Evolutionary conservation across 2,797 vertebrate genomes (phyloP).

Genomic region (Oryzias sinensis): DNA sequence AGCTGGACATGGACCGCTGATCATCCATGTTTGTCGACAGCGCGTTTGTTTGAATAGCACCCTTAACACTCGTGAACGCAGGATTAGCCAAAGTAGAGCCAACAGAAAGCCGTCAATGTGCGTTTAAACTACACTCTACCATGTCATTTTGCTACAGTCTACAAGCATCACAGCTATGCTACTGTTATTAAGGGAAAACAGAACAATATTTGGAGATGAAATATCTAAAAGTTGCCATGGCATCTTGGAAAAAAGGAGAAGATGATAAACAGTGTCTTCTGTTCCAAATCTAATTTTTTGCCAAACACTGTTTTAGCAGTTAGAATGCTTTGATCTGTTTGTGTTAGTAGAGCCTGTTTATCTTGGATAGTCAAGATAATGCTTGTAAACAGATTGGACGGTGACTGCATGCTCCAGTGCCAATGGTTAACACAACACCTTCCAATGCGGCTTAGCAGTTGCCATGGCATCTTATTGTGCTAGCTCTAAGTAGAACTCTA

Average conservation of each 20-base stretch:
- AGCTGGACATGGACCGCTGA: slow-evolving; percentile 50
- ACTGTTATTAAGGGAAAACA: slow-evolving; percentile 58
- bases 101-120: slow-evolving; percentile 74
- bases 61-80: slow-evolving; percentile 61
- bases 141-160: slow-evolving; percentile 66
- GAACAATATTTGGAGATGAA: slow-evolving; percentile 69
- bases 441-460: slow-evolving; percentile 75
- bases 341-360: slow-evolving; percentile 54
- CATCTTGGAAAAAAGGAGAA: slow-evolving; percentile 60
- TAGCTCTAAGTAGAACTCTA: slow-evolving; percentile 78
- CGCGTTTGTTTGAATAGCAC: slow-evolving; percentile 72
- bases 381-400: slow-evolving; percentile 65
- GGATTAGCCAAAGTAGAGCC: slow-evolving; percentile 61
- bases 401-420: slow-evolving; percentile 64
- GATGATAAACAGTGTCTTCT: slow-evolving; percentile 54
- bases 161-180: slow-evolving; percentile 76
- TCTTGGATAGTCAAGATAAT: slow-evolving; percentile 62
- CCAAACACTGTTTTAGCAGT: slow-evolving; percentile 61
- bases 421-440: slow-evolving; percentile 61
- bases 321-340: slow-evolving; percentile 49
- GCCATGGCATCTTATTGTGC: slow-evolving; percentile 84
- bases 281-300: slow-evolving; percentile 37
- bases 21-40: slow-evolving; percentile 58
- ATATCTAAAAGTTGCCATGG: slow-evolving; percentile 80
- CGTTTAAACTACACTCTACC: slow-evolving; percentile 63